Evolutionary conservation across 2,797 vertebrate species (phyloP).

Genomic region (Microctenopoma steveboyesi): DNA sequence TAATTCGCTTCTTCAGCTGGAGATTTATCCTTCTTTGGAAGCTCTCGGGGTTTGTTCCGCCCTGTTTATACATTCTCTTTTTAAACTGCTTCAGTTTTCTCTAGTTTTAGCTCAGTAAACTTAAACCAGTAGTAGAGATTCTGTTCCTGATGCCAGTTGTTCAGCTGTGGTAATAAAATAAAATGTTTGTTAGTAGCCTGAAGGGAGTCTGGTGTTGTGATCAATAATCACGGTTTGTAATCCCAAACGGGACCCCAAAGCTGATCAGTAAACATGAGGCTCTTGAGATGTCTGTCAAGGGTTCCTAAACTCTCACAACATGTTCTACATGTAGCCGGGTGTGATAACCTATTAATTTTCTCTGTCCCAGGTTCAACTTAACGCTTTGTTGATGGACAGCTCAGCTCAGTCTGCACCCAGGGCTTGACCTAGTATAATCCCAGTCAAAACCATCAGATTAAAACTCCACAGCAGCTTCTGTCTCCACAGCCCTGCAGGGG

Average conservation of each 20-base stretch:
- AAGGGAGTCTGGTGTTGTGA: constrained; percentile 29
- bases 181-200: constrained; percentile 14
- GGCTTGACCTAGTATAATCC: constrained; percentile 76
- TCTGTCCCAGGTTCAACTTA: constrained; percentile 59
- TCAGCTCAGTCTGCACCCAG: constrained; percentile 63
- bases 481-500: constrained; percentile 61
- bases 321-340: constrained; percentile 11
- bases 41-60: constrained; percentile 21
- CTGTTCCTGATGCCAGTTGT: not conserved
- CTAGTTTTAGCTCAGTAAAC: constrained; percentile 22
- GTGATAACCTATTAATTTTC: constrained; percentile 58
- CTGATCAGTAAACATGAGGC: constrained; percentile 45
- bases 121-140: constrained; percentile 22
- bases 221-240: constrained; percentile 50
- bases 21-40: constrained; percentile 13
- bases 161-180: not conserved
- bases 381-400: constrained; percentile 67
- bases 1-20: not conserved
- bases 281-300: constrained; percentile 5
- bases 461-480: constrained; percentile 63
- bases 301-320: constrained; percentile 28
- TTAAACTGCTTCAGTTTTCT: constrained; percentile 25
- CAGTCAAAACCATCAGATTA: constrained; percentile 73
- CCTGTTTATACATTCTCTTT: constrained; percentile 43
- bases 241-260: constrained; percentile 29